A percentile compares a stretch with the other conserved stretches of the same genome.
These are phyloP conservation scores for Yasuhikotakia modesta DNA, from an alignment of 2,797 vertebrate genomes.

Conservation along the genomic window DNA sequence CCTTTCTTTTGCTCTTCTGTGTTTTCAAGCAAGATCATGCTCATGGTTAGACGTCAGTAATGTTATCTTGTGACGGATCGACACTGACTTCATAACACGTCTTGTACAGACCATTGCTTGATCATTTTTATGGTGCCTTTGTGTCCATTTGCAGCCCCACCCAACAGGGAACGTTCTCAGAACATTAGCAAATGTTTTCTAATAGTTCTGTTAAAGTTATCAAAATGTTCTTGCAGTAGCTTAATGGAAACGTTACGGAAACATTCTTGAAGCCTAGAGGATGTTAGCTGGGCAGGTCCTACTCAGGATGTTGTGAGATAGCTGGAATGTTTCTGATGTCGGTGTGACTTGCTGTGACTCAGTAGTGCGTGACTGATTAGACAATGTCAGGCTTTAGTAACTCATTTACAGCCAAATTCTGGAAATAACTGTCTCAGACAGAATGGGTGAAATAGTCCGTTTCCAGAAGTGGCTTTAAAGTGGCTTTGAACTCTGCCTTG, in stretches of 20 bases:
- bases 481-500: background rate
- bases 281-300: no score
- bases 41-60: background rate
- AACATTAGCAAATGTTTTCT: no score
- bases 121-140: no score
- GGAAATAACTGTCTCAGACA: background rate
- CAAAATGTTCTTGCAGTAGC: no score
- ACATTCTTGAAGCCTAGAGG: no score
- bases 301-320: background rate
- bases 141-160: no score
- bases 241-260: no score
- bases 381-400: conserved; percentile 27
- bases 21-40: background rate
- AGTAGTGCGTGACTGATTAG: conserved; percentile 14
- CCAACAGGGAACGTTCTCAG: no score
- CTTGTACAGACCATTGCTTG: background rate
- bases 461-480: background rate
- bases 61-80: background rate
- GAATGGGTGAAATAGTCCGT: background rate
- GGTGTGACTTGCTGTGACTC: background rate
- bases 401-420: conserved; percentile 5
- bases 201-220: no score
- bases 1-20: background rate
- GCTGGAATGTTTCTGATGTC: background rate
- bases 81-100: background rate